phyloP scores from a whole-genome alignment of 2,888 invertebrate species.

The Andrena marginata region DNA sequence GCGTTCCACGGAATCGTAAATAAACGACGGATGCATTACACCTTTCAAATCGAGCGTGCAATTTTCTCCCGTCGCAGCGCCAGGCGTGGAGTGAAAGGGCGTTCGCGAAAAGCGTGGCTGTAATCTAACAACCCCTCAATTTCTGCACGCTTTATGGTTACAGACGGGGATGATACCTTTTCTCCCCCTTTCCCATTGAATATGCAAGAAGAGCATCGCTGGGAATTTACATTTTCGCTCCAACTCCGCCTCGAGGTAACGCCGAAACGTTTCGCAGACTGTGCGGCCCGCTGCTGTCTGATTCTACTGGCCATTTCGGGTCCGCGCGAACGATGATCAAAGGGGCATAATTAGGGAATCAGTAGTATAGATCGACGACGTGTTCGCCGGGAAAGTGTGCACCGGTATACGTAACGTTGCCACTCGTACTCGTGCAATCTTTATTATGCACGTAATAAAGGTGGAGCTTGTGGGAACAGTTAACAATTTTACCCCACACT shows the following conservation, averaged over 20 bases:
- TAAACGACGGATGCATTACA: constrained; percentile 54
- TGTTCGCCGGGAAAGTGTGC: neutral
- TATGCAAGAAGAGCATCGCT: constrained; percentile 65
- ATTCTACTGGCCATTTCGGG: constrained; percentile 34
- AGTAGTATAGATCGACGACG: neutral
- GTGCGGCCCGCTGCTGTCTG: constrained; percentile 40
- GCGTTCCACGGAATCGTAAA: constrained; percentile 42
- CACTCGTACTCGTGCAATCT: neutral
- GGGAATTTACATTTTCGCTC: constrained; percentile 67
- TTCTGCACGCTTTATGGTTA: constrained; percentile 62
- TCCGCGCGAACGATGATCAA: constrained; percentile 42
- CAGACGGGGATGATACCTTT: constrained; percentile 64
- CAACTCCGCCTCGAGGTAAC: constrained; percentile 43
- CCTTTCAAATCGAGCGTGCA: constrained; percentile 62
- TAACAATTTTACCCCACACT: neutral
- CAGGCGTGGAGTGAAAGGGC: constrained; percentile 14
- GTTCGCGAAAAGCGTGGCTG: constrained; percentile 48
- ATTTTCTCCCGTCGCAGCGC: constrained; percentile 37
- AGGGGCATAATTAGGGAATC: constrained; percentile 25
- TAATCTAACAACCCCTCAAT: constrained; percentile 64
- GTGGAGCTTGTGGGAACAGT: neutral
- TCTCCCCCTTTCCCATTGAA: constrained; percentile 57
- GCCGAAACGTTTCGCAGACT: constrained; percentile 60
- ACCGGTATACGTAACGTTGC: neutral
- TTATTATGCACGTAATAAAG: neutral